These are phyloP conservation scores for Hemaris fuciformis DNA, from an alignment of 2,888 invertebrate genomes.

Conservation along the genomic window DNA sequence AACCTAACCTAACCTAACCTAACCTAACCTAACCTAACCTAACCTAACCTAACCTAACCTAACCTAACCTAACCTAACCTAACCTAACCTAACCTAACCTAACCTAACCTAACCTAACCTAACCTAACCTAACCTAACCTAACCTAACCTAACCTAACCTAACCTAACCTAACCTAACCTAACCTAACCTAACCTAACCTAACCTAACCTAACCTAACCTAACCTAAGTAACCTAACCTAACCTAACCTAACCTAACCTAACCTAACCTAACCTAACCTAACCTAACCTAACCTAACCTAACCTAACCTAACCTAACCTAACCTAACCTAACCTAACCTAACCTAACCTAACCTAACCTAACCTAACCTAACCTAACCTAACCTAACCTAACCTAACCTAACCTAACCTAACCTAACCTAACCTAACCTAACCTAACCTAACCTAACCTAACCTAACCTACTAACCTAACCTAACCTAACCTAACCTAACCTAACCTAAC, in stretches of 20 bases:
- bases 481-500: conserved; percentile 18
- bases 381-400: conserved; percentile 16
- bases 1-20: conserved; percentile 14
- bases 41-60: conserved; percentile 6
- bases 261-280: conserved; percentile 15
- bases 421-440: conserved; percentile 26
- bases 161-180: conserved; percentile 11
- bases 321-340: conserved; percentile 16
- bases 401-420: conserved; percentile 19
- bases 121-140: conserved; percentile 13
- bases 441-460: too few species aligned
- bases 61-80: conserved; percentile 13
- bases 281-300: conserved; percentile 15
- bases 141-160: conserved; percentile 13
- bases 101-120: conserved; percentile 11
- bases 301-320: conserved; percentile 16
- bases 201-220: not conserved
- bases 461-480: conserved; percentile 20
- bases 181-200: conserved; percentile 8
- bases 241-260: conserved; percentile 13
- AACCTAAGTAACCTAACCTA: not conserved
- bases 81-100: conserved; percentile 2
- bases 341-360: conserved; percentile 16
- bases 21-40: not conserved
- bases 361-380: conserved; percentile 11